These are phyloP conservation scores for Trypoxylon attenuatum DNA, from an alignment of 2,888 invertebrate genomes.

Conservation along the genomic window DNA sequence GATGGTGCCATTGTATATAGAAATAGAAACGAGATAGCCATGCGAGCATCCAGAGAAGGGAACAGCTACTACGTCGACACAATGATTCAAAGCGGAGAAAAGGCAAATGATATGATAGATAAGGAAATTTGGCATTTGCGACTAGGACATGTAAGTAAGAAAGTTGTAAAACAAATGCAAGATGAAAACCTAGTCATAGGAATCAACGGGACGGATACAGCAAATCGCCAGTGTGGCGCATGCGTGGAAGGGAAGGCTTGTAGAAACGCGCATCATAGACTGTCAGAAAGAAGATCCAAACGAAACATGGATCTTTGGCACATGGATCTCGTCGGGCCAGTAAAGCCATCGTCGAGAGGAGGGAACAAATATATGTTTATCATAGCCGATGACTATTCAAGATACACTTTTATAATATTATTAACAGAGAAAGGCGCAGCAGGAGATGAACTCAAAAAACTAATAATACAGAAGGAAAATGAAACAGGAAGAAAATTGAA, in stretches of 20 bases:
- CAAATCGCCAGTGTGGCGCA: neutral
- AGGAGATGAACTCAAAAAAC: neutral
- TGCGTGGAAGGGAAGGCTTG: neutral
- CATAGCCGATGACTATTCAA: neutral
- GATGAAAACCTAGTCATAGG: neutral
- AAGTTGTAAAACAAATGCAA: neutral
- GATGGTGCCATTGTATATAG: too few relatives aligned
- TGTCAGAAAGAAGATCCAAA: too few relatives aligned
- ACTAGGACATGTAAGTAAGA: neutral
- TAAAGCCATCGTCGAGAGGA: neutral
- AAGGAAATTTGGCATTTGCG: too few relatives aligned
- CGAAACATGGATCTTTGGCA: too few relatives aligned
- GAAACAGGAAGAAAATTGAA: neutral
- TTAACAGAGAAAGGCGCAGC: neutral
- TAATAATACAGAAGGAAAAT: slow-evolving; percentile 5
- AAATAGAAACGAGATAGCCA: too few relatives aligned
- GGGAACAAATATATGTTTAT: slow-evolving; percentile 6
- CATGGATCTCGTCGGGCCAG: neutral
- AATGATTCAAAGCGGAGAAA: too few relatives aligned
- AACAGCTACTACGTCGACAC: too few relatives aligned
- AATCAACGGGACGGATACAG: neutral
- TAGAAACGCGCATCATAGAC: too few relatives aligned
- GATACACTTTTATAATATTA: neutral
- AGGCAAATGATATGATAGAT: too few relatives aligned
- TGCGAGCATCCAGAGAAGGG: too few relatives aligned